Percentiles rank a stretch among this genome's conserved stretches.
These are phyloP conservation scores for Gymnobelideus leadbeateri DNA, from an alignment of 2,113 vertebrate species.

Conservation along the genomic window DNA sequence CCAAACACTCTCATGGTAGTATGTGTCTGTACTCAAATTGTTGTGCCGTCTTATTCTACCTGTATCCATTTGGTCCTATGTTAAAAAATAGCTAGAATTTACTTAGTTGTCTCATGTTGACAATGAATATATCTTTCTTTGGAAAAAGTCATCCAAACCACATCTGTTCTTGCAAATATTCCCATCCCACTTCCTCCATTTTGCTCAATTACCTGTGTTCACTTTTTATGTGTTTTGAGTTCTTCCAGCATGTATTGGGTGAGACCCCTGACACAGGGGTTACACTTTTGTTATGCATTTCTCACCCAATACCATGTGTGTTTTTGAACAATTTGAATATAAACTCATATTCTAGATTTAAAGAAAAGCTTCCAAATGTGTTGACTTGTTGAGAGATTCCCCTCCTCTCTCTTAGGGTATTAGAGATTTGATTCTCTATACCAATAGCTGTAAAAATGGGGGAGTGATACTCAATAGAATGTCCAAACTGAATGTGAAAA, in stretches of 20 bases:
- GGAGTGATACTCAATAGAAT: conserved; percentile 37
- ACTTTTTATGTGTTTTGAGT: neutral
- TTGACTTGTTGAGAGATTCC: conserved; percentile 18
- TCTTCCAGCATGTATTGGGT: neutral
- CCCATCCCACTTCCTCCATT: neutral
- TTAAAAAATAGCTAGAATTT: neutral
- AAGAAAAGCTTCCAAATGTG: conserved; percentile 43
- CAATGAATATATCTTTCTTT: neutral
- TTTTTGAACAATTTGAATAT: conserved; percentile 42
- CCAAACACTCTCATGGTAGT: neutral
- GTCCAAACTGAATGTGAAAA: conserved; percentile 16
- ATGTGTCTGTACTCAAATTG: neutral
- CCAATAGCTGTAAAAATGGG: conserved; percentile 28
- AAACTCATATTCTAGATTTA: conserved; percentile 12
- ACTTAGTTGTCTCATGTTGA: neutral
- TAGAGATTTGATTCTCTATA: conserved; percentile 7
- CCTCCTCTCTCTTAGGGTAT: conserved; percentile 8
- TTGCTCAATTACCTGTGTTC: neutral
- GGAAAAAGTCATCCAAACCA: neutral
- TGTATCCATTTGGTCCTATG: neutral
- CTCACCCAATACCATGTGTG: neutral
- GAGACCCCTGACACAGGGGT: neutral
- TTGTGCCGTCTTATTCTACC: neutral
- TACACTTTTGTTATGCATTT: neutral
- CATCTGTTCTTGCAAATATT: neutral